Base-by-base conservation (phyloP, 2,113 vertebrate species). In the Microtus oregoni region DNA sequence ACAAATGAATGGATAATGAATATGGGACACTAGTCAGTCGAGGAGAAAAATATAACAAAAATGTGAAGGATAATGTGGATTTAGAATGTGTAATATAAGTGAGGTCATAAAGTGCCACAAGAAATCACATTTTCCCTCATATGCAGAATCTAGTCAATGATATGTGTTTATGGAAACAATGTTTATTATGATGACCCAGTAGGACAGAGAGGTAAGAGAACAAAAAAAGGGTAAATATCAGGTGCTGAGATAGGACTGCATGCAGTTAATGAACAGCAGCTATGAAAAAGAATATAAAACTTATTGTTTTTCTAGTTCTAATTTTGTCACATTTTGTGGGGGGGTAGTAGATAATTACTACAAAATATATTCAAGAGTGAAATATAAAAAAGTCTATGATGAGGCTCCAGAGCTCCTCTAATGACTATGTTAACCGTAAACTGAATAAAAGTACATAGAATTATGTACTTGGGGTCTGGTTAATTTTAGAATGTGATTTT, bases 381-480 rank as follows among this genome's bases (percentile, higher is more conserved):
- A 70, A 17, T 3, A n/a, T n/a, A 8, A 35, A 8, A 35, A n/a
- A n/a, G 35, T 35, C 7, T 0, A n/a, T 7, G 13, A 4, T n/a
- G 7, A 35, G 35, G 68, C 6, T 72, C 68, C 68, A 72, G 14
- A 70, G 30, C 2, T 15, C 35, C 67, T 70, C 5, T 70, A 35
- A n/a, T 68, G 41, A 44, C 41, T 44, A 44, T 44, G 41, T 44
- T 44, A 44, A 44, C 41, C 41, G 41, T 44, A 44, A 44, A 44
- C 41, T 44, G 41, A 4, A 44, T 44, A 68, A 63, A 65, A 67
- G 65, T 32, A 67, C 65, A 68, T 32, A 32, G 13, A 68, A 7
- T 70, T 70, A 32, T 70, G 19, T 15, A n/a, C 68, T 70, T 58
- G 55, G 2, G 5, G 30, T 68, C 30, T 68, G 67, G 67, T 68